A percentile compares a stretch with the other conserved stretches of the same genome.
Conservation (phyloP, 2,888 invertebrate genomes). For the Ametastegia equiseti region DNA sequence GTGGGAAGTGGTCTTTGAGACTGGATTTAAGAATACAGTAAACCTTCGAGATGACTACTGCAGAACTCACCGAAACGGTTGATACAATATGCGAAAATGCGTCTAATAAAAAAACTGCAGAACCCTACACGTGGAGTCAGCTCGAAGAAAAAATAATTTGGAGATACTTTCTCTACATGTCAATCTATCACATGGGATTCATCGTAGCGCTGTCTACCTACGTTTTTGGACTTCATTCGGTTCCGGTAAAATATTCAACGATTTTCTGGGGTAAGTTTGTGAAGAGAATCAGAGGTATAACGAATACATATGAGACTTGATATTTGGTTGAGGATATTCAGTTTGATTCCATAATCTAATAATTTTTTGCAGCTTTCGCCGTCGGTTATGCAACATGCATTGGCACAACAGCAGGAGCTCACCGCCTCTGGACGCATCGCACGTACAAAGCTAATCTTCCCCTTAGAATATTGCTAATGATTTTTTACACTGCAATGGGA, state of each 20-base stretch:
- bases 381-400: background rate
- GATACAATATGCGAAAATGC: background rate
- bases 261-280: background rate
- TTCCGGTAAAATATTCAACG: background rate
- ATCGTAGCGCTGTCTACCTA: background rate
- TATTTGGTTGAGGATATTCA: no score
- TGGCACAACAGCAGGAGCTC: background rate
- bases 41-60: background rate
- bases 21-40: no score
- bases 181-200: background rate
- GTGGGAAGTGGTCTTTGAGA: no score
- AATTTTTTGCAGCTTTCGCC: background rate
- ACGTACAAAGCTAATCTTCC: no score
- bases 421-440: background rate
- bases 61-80: background rate
- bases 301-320: no score
- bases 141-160: background rate
- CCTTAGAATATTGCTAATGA: background rate
- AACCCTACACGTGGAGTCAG: background rate
- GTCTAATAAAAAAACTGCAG: background rate
- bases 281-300: no score
- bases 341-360: no score
- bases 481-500: background rate
- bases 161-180: background rate
- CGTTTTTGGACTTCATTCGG: background rate